phyloP scores from a whole-genome alignment of 53 echinoderm and acorn worm genomes.

The Stichopus horrens region DNA sequence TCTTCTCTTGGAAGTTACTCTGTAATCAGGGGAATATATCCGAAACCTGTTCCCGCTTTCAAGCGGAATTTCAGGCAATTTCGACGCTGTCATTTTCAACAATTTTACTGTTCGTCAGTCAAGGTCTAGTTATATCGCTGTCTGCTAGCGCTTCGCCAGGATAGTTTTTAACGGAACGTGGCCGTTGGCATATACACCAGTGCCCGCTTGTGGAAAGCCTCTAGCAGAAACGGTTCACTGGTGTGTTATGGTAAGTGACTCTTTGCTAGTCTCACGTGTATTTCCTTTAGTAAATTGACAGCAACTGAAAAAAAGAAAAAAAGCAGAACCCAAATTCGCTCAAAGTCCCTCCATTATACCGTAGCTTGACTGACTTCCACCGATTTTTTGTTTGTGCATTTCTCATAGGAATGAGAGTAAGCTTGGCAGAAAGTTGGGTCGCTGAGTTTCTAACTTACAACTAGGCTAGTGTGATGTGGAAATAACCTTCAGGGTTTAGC shows the following conservation, averaged over 20 bases:
- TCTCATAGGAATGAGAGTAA: background rate
- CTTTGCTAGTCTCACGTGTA: background rate
- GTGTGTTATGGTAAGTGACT: slow-evolving; percentile 34
- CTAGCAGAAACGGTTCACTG: slow-evolving; percentile 24
- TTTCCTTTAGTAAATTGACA: background rate
- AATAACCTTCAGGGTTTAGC: background rate
- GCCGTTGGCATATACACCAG: slow-evolving; percentile 18
- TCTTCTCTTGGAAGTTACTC: background rate
- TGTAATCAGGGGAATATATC: slow-evolving; percentile 3
- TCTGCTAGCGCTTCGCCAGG: background rate
- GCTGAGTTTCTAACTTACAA: background rate
- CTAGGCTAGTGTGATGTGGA: background rate
- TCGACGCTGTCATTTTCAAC: background rate
- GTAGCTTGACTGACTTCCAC: slow-evolving; percentile 13
- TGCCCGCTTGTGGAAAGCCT: slow-evolving; percentile 12
- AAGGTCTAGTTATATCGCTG: background rate
- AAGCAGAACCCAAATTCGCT: background rate
- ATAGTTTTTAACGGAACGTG: slow-evolving; percentile 17
- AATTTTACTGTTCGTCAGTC: background rate
- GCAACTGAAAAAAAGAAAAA: too few species aligned
- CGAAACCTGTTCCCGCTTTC: background rate
- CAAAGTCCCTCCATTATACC: background rate
- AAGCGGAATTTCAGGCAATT: slow-evolving; percentile 1
- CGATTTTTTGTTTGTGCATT: background rate
- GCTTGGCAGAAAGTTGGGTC: background rate